Conservation (phyloP, 2,113 vertebrate genomes). For the Chloropsis hardwickii region DNA sequence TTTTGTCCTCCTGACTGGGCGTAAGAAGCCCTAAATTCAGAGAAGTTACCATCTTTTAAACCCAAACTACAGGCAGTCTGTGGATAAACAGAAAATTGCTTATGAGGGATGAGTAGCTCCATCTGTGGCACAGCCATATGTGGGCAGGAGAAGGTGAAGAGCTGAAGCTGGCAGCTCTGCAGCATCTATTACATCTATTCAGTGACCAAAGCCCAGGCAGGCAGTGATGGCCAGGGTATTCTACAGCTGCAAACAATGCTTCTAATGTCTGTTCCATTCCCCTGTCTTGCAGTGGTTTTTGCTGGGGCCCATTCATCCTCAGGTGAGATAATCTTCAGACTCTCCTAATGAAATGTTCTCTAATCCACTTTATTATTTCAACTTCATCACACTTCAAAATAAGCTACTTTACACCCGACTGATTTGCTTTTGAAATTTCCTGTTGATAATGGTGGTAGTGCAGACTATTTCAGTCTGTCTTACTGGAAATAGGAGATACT, state of each 20-base stretch:
- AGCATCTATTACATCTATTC: not conserved
- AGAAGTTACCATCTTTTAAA: not conserved
- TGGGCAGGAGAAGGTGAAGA: not conserved
- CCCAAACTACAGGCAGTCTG: not conserved
- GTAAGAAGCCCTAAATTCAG: not conserved
- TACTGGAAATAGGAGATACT: not conserved
- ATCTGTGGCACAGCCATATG: not conserved
- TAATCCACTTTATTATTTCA: not conserved
- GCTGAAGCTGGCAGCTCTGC: not conserved
- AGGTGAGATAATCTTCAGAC: not conserved
- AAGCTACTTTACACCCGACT: not conserved
- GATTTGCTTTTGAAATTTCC: not conserved
- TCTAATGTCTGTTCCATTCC: not conserved
- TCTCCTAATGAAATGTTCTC: not conserved
- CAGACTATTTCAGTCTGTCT: not conserved
- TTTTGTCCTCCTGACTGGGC: not conserved
- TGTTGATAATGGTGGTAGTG: not conserved
- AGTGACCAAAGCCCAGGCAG: not conserved
- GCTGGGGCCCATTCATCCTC: not conserved
- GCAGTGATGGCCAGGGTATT: fast-evolving
- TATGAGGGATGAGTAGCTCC: not conserved
- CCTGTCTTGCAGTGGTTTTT: not conserved
- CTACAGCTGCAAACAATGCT: not conserved
- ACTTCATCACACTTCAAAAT: not conserved
- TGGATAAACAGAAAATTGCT: not conserved